Conservation (phyloP, 2,113 vertebrate genomes). For the Rostratula benghalensis region DNA sequence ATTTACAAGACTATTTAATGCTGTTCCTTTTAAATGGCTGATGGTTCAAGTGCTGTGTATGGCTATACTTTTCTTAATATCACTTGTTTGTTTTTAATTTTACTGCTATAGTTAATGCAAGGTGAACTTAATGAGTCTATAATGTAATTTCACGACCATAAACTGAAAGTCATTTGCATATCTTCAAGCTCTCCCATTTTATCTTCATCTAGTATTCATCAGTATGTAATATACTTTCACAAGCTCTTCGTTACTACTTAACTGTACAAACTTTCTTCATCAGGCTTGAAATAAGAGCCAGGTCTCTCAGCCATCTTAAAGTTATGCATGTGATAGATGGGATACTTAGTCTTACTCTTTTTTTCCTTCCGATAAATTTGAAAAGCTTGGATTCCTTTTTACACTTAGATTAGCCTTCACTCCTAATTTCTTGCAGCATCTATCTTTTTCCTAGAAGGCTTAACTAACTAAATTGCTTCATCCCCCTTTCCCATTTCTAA, state of each 20-base stretch:
- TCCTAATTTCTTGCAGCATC: conserved; percentile 9
- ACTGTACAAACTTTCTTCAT: not conserved
- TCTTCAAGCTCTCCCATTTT: not conserved
- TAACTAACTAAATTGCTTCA: not conserved
- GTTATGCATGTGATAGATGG: not conserved
- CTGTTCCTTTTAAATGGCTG: not conserved
- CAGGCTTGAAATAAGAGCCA: not conserved
- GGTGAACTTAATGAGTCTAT: not conserved
- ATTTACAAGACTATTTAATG: not conserved
- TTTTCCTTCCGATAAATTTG: not conserved
- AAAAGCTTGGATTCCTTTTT: not conserved
- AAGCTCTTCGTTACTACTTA: conserved; percentile 9
- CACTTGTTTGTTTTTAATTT: not conserved
- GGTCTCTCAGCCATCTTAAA: not conserved
- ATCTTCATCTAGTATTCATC: conserved; percentile 17
- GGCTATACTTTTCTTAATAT: not conserved
- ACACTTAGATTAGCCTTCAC: conserved; percentile 21
- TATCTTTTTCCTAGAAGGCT: not conserved
- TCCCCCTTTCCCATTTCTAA: not conserved
- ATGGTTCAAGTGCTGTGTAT: not conserved
- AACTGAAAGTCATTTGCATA: not conserved
- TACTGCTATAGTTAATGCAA: not conserved
- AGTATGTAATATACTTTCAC: not conserved
- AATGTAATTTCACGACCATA: not conserved
- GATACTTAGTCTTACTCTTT: not conserved